These are phyloP conservation scores for Cardiocondyla obscurior DNA, from an alignment of 1,140 invertebrate genomes.

Conservation along the genomic window DNA sequence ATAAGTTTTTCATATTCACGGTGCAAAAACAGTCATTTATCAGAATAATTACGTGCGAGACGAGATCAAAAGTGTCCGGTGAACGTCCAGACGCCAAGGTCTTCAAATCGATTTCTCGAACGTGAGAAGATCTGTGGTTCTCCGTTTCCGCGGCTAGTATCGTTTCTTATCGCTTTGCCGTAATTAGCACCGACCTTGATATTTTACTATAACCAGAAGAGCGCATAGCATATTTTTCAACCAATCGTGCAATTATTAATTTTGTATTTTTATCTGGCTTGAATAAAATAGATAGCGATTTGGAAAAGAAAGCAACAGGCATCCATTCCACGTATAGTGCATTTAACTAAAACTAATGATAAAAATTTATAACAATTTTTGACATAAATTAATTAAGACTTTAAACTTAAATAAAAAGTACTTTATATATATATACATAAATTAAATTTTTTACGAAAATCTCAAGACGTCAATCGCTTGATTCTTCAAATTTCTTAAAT, in stretches of 20 bases:
- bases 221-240: neutral
- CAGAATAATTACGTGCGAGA: neutral
- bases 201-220: neutral
- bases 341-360: neutral
- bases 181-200: constrained; percentile 25
- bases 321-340: neutral
- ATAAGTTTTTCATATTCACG: neutral
- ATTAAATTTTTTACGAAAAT: neutral
- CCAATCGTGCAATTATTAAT: neutral
- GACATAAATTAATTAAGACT: too few relatives aligned
- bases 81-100: neutral
- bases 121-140: constrained; percentile 10
- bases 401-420: neutral
- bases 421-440: neutral
- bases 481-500: neutral
- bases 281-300: neutral
- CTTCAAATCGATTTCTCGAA: constrained; percentile 41
- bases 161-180: neutral
- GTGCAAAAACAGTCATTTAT: constrained; percentile 4
- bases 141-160: neutral
- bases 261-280: neutral
- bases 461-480: neutral
- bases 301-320: neutral
- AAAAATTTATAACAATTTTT: too few relatives aligned
- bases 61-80: constrained; percentile 8